Evolutionary conservation across 2,113 vertebrate genomes (phyloP), one percentile per base, ranked within the genome.

Genomic region (Excalfactoria chinensis): DNA sequence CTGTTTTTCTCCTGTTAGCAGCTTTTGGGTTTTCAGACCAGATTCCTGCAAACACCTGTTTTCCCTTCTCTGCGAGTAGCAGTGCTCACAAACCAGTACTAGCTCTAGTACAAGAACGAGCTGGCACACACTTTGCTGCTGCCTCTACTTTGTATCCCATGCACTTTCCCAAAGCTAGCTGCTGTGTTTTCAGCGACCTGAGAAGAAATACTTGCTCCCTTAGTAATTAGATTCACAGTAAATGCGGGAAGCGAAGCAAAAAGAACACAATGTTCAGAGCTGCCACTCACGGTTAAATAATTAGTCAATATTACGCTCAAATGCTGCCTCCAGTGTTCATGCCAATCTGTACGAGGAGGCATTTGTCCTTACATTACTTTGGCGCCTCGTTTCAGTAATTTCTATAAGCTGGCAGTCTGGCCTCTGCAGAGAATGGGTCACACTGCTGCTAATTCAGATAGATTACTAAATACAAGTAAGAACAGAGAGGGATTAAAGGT

Each of bases 261-360:
- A 96, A 96, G 95, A 97, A 94, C 94, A 96, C 95, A 95, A 95
- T 97, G 96, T 97, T 97, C 96, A 97, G 86, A 95, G 85, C 95
- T 97, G 96, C 93, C 96, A 97, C 94, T 98, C 97, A 96, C 46
- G 59, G 95, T 95, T 96, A 97, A 97, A 97, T 96, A 96, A 97
- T 98, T 97, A 97, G 96, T 97, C 88, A 94, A 96, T 95, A 96
- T 95, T 95, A 97, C 55, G 86, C 93, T 96, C 79, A 95, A 96
- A 95, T 68, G 75, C 85, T 85, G 93, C 94, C 83, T 90, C 67
- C 67, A 63, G 91, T 84, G 92, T 90, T 94, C 89, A 43, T 88
- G 93, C 93, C 91, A 92, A 95, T 95, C 84, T 85, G 93, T 93
- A 91, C 6, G 17, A 78, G 58, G 69, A 95, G 84, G 89, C 73